A percentile compares a stretch with the other conserved stretches of the same genome.
phyloP scores from a whole-genome alignment of 1,140 invertebrate genomes.

The Penaeus indicus region DNA sequence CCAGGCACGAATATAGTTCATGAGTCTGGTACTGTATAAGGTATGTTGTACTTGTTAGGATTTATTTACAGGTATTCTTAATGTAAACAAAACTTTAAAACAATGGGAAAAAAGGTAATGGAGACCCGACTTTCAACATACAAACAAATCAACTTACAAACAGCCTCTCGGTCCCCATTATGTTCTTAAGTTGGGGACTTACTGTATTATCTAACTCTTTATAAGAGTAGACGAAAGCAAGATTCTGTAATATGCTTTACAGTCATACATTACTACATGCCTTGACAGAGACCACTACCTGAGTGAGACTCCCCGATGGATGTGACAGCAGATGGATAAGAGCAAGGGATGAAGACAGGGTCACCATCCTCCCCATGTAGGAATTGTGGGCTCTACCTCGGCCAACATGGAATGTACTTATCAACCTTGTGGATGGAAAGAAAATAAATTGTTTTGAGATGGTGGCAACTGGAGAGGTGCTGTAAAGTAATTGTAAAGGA shows the following conservation, averaged over 20 bases:
- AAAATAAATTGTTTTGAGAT: not conserved
- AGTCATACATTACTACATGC: not conserved
- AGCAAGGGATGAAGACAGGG: conserved; percentile 32
- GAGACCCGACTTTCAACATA: no score
- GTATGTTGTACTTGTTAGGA: no score
- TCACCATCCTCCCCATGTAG: conserved; percentile 41
- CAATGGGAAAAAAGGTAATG: no score
- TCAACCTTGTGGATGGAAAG: conserved; percentile 24
- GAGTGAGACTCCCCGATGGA: not conserved
- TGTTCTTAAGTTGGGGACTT: no score
- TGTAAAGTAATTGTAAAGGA: no score
- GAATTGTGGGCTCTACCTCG: conserved; percentile 50
- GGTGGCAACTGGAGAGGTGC: not conserved
- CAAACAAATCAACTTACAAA: no score
- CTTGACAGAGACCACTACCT: conserved; percentile 7
- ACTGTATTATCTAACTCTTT: not conserved
- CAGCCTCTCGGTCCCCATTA: no score
- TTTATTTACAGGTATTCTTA: no score
- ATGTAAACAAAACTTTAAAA: no score
- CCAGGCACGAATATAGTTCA: no score
- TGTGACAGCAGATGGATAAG: conserved; percentile 48
- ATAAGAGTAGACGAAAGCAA: not conserved
- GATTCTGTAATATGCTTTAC: not conserved
- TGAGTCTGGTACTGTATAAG: no score
- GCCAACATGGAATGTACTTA: conserved; percentile 40